Percentiles rank a stretch among this genome's conserved stretches.
Evolutionary conservation across 2,888 invertebrate species (phyloP).

Genomic region (Pediacus dermestoides): DNA sequence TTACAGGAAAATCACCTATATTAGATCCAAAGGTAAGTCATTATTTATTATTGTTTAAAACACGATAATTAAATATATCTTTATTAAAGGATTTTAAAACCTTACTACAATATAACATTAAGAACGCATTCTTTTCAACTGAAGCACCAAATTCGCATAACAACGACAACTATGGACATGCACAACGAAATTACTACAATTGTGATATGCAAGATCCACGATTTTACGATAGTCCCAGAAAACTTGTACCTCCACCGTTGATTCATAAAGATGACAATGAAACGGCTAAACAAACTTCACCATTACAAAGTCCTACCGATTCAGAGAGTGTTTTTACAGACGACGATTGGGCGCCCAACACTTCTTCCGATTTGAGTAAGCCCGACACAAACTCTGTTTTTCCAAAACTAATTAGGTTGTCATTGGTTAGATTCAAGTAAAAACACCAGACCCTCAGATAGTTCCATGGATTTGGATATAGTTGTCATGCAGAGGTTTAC

Average conservation of each 20-base stretch:
- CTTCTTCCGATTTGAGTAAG: conserved; percentile 45
- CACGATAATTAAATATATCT: no score
- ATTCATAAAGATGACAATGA: no score
- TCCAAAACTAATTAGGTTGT: conserved; percentile 4
- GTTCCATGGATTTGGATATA: conserved; percentile 57
- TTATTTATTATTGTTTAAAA: no score
- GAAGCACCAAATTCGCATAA: conserved; percentile 26
- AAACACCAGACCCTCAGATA: conserved; percentile 55
- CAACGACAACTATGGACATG: conserved; percentile 36
- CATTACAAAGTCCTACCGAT: conserved; percentile 62
- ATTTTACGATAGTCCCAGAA: conserved; percentile 53
- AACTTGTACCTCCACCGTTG: conserved; percentile 31
- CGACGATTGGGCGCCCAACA: conserved; percentile 61
- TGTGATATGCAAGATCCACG: conserved; percentile 53
- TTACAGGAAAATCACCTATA: conserved; percentile 64
- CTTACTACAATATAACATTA: conserved; percentile 39
- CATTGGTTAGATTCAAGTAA: conserved; percentile 22
- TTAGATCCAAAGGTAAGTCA: conserved; percentile 35
- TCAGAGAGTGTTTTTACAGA: conserved; percentile 66
- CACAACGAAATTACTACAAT: conserved; percentile 41
- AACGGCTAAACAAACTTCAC: conserved; percentile 43
- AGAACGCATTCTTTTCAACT: conserved; percentile 30
- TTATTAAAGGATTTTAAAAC: conserved; percentile 38
- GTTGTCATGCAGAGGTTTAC: conserved; percentile 58
- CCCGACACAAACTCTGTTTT: conserved; percentile 2